phyloP scores from a whole-genome alignment of 2,113 vertebrate species.

The Orcinus orca region DNA sequence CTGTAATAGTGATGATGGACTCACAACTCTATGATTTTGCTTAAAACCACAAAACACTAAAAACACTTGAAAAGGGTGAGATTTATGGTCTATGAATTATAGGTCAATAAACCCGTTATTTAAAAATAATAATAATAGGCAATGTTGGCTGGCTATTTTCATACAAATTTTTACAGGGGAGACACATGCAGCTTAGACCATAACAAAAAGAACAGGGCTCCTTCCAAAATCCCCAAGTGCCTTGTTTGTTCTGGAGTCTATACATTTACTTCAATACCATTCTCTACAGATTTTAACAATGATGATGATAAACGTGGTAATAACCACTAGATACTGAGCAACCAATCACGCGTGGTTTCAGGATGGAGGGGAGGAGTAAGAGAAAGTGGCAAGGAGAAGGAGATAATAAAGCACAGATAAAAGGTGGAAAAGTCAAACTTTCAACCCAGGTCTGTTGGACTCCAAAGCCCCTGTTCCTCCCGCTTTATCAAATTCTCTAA shows the following conservation, averaged over 20 bases:
- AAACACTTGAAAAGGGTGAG: not conserved
- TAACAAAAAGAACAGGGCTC: not conserved
- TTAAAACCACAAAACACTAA: not conserved
- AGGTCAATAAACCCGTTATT: not conserved
- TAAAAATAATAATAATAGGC: not conserved
- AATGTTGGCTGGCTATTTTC: not conserved
- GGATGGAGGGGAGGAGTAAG: not conserved
- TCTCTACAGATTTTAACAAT: not conserved
- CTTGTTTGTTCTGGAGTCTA: not conserved
- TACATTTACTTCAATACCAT: not conserved
- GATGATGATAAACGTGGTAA: not conserved
- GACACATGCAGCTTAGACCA: not conserved
- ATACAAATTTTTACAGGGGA: constrained; percentile 22
- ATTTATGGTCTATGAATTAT: not conserved
- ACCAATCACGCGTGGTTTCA: not conserved
- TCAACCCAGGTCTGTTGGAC: not conserved
- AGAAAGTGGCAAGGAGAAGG: not conserved
- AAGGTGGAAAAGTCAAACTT: not conserved
- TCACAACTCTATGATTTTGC: not conserved
- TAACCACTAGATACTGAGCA: not conserved
- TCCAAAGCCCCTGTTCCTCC: not conserved
- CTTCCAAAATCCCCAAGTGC: not conserved
- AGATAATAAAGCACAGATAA: not conserved
- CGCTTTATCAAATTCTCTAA: not conserved
- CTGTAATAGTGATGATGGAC: not conserved